Percentiles rank a stretch among this genome's conserved stretches.
phyloP scores from a whole-genome alignment of 2,888 invertebrate genomes.

The Eilema depressum region DNA sequence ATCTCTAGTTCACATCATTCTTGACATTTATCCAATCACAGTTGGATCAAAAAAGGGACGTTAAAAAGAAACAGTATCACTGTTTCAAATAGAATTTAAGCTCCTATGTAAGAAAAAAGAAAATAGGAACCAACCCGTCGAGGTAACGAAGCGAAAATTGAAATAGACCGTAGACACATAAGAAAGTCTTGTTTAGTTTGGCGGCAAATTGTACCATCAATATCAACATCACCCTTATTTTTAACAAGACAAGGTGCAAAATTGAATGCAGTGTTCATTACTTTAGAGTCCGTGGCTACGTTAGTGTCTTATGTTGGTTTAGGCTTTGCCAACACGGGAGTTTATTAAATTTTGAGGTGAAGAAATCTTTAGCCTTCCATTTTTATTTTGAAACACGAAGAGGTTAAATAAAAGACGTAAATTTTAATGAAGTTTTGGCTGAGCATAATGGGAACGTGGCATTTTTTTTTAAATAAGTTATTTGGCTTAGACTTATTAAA shows the following conservation, averaged over 20 bases:
- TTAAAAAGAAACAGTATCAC: conserved; percentile 30
- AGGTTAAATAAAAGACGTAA: neutral
- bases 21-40: conserved; percentile 6
- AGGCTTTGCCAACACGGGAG: conserved; percentile 60
- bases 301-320: conserved; percentile 60
- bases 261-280: conserved; percentile 27
- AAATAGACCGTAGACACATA: conserved; percentile 62
- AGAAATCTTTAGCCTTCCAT: conserved; percentile 44
- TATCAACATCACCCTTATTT: conserved; percentile 41
- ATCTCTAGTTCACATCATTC: neutral
- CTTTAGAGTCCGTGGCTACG: conserved; percentile 31
- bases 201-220: conserved; percentile 37
- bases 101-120: conserved; percentile 50
- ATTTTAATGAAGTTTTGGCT: neutral
- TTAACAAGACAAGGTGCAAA: conserved; percentile 42
- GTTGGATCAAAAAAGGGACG: neutral
- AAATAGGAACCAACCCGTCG: conserved; percentile 46
- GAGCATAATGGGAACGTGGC: neutral
- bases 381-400: conserved; percentile 24
- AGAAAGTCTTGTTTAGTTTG: conserved; percentile 59
- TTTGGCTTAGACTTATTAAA: no score
- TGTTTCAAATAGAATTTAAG: conserved; percentile 38
- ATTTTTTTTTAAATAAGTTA: neutral
- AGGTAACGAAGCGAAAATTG: conserved; percentile 69
- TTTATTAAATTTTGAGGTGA: conserved; percentile 58